Evolutionary conservation across 1,140 invertebrate species (phyloP).

Genomic region (Hylaeus volcanicus): DNA sequence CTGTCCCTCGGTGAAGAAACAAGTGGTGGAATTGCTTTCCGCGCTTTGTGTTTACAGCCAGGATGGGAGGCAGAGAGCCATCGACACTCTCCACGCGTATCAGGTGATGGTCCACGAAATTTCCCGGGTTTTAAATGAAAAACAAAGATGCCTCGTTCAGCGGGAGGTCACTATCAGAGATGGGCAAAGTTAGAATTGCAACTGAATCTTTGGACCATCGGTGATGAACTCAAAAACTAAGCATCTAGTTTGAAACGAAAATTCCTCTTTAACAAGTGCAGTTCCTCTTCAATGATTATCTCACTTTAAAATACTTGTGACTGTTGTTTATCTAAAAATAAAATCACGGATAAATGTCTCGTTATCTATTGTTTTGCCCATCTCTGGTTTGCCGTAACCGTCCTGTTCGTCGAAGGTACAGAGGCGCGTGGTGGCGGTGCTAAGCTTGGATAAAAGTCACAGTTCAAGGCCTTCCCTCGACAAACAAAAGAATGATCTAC

Average conservation of each 20-base stretch:
- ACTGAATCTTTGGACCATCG: too few relatives aligned
- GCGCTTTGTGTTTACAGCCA: slow-evolving; percentile 94
- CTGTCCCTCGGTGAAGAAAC: slow-evolving; percentile 93
- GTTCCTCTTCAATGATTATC: too few relatives aligned
- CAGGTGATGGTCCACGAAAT: slow-evolving; percentile 83
- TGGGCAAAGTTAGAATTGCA: too few relatives aligned
- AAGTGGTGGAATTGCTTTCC: slow-evolving; percentile 94
- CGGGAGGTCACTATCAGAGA: too few relatives aligned
- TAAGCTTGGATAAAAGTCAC: slow-evolving; percentile 55
- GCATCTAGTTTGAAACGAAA: too few relatives aligned
- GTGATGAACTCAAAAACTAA: too few relatives aligned
- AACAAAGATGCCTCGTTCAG: too few relatives aligned
- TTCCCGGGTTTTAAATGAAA: not conserved
- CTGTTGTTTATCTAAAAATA: too few relatives aligned
- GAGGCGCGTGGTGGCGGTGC: slow-evolving; percentile 4
- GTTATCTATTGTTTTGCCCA: too few relatives aligned
- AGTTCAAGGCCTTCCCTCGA: slow-evolving; percentile 52
- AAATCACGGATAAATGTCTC: too few relatives aligned
- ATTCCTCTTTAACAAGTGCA: too few relatives aligned
- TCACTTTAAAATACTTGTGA: too few relatives aligned
- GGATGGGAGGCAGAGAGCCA: slow-evolving; percentile 90
- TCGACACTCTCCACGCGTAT: slow-evolving; percentile 93
- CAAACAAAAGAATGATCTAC: slow-evolving; percentile 44
- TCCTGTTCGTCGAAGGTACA: slow-evolving; percentile 4
- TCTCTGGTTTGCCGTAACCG: not conserved